Conservation (phyloP, 2,797 vertebrate genomes). For the Pteropus rufus region DNA sequence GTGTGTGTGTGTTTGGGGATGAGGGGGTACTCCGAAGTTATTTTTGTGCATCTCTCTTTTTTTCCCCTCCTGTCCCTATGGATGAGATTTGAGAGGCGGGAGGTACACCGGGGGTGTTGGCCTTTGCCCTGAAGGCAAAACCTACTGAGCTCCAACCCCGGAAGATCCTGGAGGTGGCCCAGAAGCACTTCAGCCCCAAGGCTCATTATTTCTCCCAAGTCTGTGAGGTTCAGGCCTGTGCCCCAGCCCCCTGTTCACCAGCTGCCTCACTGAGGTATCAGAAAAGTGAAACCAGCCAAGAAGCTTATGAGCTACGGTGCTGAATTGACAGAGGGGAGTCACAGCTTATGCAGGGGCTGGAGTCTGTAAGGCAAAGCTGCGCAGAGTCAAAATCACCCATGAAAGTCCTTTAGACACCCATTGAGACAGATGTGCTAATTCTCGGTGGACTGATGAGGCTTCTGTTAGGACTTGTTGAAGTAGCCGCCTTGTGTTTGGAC, state of each 20-base stretch:
- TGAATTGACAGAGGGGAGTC: not conserved
- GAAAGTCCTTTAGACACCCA: not conserved
- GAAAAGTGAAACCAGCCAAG: not conserved
- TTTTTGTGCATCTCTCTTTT: slow-evolving; percentile 51
- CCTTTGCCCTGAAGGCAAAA: not conserved
- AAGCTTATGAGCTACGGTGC: not conserved
- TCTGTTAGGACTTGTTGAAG: rapidly evolving
- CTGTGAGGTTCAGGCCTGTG: not conserved
- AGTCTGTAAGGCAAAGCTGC: not conserved
- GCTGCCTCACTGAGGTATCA: not conserved
- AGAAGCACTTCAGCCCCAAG: not conserved
- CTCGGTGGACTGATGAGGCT: no score
- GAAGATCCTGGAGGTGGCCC: not conserved
- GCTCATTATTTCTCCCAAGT: not conserved
- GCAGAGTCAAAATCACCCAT: not conserved
- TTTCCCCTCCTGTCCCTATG: not conserved
- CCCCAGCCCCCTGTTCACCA: not conserved
- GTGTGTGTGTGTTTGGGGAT: not conserved
- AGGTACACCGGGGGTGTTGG: not conserved
- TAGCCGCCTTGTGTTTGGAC: not conserved
- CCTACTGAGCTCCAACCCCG: not conserved
- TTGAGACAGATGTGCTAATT: not conserved
- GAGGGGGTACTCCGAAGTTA: slow-evolving; percentile 38
- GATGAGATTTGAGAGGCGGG: not conserved
- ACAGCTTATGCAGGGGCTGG: not conserved